Percentiles rank a stretch among this genome's conserved stretches.
Evolutionary conservation across 2,888 invertebrate species (phyloP).

Genomic region (Oscheius sp.): DNA sequence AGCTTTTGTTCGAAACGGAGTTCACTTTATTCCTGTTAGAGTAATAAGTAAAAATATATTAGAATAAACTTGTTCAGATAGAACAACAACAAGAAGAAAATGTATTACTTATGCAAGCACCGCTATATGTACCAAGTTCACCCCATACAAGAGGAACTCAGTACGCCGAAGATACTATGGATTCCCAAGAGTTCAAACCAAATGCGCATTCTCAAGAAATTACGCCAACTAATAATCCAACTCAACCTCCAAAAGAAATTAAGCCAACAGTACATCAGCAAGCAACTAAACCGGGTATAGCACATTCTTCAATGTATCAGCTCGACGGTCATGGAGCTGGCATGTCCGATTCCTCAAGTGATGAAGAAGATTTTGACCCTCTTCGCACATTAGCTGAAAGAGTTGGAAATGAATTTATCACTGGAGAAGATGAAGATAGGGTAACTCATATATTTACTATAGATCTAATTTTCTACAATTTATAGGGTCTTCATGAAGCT

Average conservation of each 20-base stretch:
- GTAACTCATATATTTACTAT: not conserved
- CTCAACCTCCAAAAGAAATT: too few relatives aligned
- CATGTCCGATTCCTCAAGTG: constrained; percentile 60
- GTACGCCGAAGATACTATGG: too few relatives aligned
- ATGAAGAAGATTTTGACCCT: constrained; percentile 58
- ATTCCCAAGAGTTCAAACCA: too few relatives aligned
- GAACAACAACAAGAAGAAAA: not conserved
- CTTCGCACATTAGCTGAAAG: constrained; percentile 49
- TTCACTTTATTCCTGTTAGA: not conserved
- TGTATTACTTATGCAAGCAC: too few relatives aligned
- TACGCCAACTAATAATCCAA: too few relatives aligned
- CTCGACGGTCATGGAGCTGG: constrained; percentile 58
- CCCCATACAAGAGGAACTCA: too few relatives aligned
- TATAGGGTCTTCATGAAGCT: constrained; percentile 48
- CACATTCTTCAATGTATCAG: constrained; percentile 35
- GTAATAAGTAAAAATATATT: not conserved
- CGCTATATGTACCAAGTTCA: too few relatives aligned
- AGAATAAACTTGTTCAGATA: too few relatives aligned
- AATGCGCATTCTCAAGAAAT: too few relatives aligned
- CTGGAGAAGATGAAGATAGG: constrained; percentile 43
- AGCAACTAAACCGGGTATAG: not conserved
- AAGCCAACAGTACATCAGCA: not conserved
- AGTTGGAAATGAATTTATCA: constrained; percentile 38
- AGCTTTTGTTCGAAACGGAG: not conserved
- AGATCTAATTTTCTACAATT: not conserved